Evolutionary conservation across 2,113 vertebrate species (phyloP).

Genomic region (Ceratotherium simum): DNA sequence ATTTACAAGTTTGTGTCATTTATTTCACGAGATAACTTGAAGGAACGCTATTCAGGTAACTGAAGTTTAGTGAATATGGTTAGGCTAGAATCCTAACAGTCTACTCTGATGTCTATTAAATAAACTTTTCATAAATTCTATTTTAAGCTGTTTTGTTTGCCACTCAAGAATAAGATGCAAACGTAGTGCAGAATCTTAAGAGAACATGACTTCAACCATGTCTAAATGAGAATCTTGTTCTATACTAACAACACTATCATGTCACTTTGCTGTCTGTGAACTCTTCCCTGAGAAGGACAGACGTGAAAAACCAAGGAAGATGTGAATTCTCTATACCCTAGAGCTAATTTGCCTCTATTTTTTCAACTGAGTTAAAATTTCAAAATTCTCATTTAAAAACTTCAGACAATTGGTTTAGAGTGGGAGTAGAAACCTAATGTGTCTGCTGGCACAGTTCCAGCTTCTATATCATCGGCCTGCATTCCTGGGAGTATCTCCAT

Average conservation of each 20-base stretch:
- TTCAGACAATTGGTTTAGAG: conserved; percentile 66
- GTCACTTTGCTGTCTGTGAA: not conserved
- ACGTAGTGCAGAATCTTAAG: not conserved
- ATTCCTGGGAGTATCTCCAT: conserved; percentile 64
- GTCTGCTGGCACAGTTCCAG: conserved; percentile 78
- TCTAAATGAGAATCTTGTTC: not conserved
- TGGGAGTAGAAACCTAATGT: conserved; percentile 76
- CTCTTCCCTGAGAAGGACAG: not conserved
- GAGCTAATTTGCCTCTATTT: conserved; percentile 55
- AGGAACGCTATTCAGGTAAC: not conserved
- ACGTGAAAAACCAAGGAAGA: conserved; percentile 50
- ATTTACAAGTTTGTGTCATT: not conserved
- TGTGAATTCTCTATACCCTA: conserved; percentile 13
- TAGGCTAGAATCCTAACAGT: not conserved
- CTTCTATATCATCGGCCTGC: conserved; percentile 53
- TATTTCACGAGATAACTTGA: conserved; percentile 36
- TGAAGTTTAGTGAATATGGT: not conserved
- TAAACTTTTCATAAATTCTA: conserved; percentile 14
- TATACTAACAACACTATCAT: not conserved
- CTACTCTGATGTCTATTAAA: not conserved
- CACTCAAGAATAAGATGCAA: conserved; percentile 13
- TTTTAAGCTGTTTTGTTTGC: conserved; percentile 29
- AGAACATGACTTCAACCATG: not conserved
- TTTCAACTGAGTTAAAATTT: conserved; percentile 71
- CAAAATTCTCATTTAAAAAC: conserved; percentile 76